Evolutionary conservation across 2,888 invertebrate species (phyloP).

Genomic region (Lordiphosa andalusiaca): DNA sequence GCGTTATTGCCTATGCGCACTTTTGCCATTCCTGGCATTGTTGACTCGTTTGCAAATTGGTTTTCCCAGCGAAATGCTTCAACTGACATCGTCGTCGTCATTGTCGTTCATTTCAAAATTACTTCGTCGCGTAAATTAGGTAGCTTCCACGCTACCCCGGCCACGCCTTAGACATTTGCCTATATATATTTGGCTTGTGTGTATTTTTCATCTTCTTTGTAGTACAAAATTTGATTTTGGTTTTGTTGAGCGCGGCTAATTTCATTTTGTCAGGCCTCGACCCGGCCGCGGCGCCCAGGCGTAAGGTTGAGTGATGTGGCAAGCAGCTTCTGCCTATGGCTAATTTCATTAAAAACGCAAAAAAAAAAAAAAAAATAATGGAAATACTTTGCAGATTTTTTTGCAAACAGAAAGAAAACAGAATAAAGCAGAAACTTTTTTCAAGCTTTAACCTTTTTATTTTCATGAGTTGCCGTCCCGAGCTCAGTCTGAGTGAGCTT

Average conservation of each 20-base stretch:
- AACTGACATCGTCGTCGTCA: slow-evolving; percentile 32
- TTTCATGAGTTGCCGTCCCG: slow-evolving; percentile 37
- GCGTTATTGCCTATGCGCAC: slow-evolving; percentile 59
- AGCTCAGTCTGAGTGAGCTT: slow-evolving; percentile 30
- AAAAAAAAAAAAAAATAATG: slow-evolving; percentile 13
- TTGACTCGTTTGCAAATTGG: slow-evolving; percentile 76
- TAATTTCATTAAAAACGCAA: slow-evolving; percentile 63
- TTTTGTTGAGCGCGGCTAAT: slow-evolving; percentile 68
- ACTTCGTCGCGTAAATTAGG: slow-evolving; percentile 66
- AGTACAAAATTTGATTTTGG: slow-evolving; percentile 67
- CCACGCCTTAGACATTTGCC: slow-evolving; percentile 17
- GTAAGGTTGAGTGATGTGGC: slow-evolving; percentile 65
- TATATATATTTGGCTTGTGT: slow-evolving; percentile 14
- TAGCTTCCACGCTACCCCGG: slow-evolving; percentile 19
- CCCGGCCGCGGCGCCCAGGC: slow-evolving; percentile 23
- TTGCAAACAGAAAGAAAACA: slow-evolving; percentile 34
- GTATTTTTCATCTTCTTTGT: slow-evolving; percentile 62
- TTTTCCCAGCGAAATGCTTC: slow-evolving; percentile 51
- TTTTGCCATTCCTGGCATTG: slow-evolving; percentile 52
- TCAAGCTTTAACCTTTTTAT: slow-evolving; percentile 62
- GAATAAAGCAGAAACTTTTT: slow-evolving; percentile 35
- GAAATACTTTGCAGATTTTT: slow-evolving; percentile 62
- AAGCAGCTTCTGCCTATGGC: slow-evolving; percentile 32
- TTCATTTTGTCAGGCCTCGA: slow-evolving; percentile 57
- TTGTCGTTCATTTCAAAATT: slow-evolving; percentile 56